phyloP scores from a whole-genome alignment of 2,797 vertebrate species.

The Onychomys arenicola region DNA sequence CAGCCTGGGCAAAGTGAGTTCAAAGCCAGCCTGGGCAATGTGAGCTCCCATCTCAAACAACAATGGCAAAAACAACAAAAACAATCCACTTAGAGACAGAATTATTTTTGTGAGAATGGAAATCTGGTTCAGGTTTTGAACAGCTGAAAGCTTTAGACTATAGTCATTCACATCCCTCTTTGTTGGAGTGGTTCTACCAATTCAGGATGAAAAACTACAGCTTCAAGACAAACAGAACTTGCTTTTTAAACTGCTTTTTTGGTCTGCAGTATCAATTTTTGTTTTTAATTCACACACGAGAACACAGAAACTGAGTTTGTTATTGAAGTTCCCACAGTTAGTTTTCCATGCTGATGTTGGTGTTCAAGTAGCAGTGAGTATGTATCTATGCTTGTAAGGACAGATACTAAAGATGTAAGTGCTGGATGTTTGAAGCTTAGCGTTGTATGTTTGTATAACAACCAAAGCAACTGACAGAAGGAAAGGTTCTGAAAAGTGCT shows the following conservation, averaged over 20 bases:
- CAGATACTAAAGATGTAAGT: constrained; percentile 41
- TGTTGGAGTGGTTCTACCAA: background rate
- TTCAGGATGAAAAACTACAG: constrained; percentile 26
- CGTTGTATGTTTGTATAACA: background rate
- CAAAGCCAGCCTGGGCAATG: background rate
- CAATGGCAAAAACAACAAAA: background rate
- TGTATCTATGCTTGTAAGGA: background rate
- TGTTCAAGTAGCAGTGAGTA: background rate
- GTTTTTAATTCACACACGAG: background rate
- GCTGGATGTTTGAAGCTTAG: constrained; percentile 5
- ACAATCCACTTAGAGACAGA: background rate
- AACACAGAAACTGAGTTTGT: background rate
- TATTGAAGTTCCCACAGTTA: background rate
- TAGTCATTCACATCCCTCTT: background rate
- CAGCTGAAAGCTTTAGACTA: background rate
- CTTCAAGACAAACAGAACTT: constrained; percentile 38
- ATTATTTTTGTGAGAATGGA: background rate
- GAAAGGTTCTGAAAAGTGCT: background rate
- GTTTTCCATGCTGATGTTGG: constrained; percentile 29
- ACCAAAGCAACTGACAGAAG: background rate
- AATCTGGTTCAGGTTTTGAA: constrained; percentile 16
- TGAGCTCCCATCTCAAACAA: background rate
- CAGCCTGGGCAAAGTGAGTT: background rate
- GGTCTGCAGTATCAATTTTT: background rate
- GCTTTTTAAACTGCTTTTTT: background rate